Evolutionary conservation across 2,888 invertebrate species (phyloP).

Genomic region (Corythucha ciliata): DNA sequence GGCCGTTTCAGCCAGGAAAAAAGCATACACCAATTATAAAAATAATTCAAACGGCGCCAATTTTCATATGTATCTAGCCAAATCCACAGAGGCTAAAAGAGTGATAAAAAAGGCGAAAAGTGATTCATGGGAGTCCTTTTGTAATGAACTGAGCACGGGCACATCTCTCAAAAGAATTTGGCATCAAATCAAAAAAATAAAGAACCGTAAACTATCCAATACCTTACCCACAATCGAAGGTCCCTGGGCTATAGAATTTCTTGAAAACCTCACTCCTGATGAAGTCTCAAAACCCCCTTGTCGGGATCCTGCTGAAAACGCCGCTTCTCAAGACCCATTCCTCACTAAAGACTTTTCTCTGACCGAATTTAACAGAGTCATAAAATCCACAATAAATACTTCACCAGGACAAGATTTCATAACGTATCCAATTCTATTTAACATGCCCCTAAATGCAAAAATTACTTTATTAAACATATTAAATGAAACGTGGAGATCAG

Average conservation of each 20-base stretch:
- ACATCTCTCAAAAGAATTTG: background rate
- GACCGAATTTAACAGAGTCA: conserved; percentile 7
- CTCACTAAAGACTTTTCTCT: background rate
- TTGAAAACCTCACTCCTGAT: background rate
- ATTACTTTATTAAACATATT: conserved; percentile 10
- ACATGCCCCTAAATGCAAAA: conserved; percentile 14
- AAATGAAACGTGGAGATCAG: conserved; percentile 8
- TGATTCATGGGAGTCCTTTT: background rate
- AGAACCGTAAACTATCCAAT: background rate
- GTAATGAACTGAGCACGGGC: background rate
- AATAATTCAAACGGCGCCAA: background rate
- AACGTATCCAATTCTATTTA: conserved; percentile 17
- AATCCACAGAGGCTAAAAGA: background rate
- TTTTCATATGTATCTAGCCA: background rate
- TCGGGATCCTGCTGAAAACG: background rate
- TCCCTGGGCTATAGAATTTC: background rate
- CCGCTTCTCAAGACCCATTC: no score
- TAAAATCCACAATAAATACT: conserved; percentile 1
- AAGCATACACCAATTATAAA: background rate
- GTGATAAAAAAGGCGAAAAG: conserved; percentile 3
- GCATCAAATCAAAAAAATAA: background rate
- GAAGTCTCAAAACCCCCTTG: background rate
- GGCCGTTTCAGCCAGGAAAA: background rate
- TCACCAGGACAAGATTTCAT: conserved; percentile 22
- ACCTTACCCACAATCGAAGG: background rate